phyloP scores from a whole-genome alignment of 2,113 vertebrate species.

The Harpagus bidentatus region DNA sequence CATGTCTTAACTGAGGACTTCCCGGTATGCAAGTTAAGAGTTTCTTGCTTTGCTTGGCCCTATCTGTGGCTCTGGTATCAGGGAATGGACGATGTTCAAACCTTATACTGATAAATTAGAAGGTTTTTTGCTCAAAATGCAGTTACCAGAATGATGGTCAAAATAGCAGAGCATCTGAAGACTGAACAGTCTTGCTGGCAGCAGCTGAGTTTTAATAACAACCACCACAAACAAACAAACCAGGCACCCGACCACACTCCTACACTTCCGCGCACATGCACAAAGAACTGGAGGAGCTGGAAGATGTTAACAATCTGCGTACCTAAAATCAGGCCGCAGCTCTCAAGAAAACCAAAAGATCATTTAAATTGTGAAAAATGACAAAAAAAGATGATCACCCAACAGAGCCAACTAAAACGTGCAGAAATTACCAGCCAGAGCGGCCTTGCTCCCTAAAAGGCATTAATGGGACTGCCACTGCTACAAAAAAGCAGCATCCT shows the following conservation, averaged over 20 bases:
- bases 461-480: neutral
- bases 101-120: neutral
- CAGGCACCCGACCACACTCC: neutral
- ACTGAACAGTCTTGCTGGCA: neutral
- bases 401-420: neutral
- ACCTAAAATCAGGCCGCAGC: neutral
- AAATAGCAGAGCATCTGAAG: neutral
- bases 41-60: neutral
- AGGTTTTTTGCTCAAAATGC: neutral
- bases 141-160: neutral
- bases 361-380: neutral
- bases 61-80: neutral
- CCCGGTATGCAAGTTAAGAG: neutral
- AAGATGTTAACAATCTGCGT: neutral
- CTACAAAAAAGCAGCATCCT: constrained; percentile 1
- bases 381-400: neutral
- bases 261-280: neutral
- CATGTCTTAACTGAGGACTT: neutral
- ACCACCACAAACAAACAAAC: neutral
- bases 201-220: neutral
- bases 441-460: neutral
- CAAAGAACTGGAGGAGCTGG: neutral
- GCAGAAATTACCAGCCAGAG: neutral
- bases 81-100: neutral
- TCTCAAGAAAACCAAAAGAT: neutral